These are phyloP conservation scores for Chiridota heheva DNA, from an alignment of 35 echinoderm and acorn worm genomes.

Conservation along the genomic window DNA sequence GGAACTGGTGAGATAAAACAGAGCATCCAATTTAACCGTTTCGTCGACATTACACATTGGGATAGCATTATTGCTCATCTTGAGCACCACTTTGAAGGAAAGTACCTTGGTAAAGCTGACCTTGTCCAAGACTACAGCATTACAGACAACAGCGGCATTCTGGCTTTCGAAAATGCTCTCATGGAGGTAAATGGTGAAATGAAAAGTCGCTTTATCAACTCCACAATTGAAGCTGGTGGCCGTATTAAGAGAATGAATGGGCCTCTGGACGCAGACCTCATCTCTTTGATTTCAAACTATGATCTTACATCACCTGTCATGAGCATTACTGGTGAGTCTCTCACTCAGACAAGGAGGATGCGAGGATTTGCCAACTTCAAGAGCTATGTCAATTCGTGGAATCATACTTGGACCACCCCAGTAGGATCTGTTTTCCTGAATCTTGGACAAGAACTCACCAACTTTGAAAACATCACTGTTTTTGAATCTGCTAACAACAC, in stretches of 20 bases:
- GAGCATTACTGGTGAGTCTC: slow-evolving; percentile 11
- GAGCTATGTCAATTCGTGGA: not conserved
- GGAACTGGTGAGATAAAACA: slow-evolving; percentile 18
- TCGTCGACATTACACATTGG: slow-evolving; percentile 28
- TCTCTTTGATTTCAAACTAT: not conserved
- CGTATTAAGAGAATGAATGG: slow-evolving; percentile 21
- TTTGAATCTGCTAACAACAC: no score
- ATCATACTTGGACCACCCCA: slow-evolving; percentile 9
- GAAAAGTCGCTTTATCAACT: not conserved
- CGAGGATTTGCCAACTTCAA: slow-evolving; percentile 10
- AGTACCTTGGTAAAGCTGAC: slow-evolving; percentile 6
- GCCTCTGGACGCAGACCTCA: not conserved
- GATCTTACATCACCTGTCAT: not conserved
- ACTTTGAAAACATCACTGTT: no score
- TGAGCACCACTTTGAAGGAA: not conserved
- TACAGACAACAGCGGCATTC: not conserved
- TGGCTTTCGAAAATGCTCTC: slow-evolving; percentile 11
- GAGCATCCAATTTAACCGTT: slow-evolving; percentile 45
- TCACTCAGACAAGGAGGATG: not conserved
- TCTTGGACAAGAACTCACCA: not conserved
- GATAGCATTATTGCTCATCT: slow-evolving; percentile 1
- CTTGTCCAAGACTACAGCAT: slow-evolving; percentile 16
- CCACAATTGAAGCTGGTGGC: slow-evolving; percentile 1
- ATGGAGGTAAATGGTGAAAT: not conserved
- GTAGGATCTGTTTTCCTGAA: not conserved